A percentile compares a stretch with the other conserved stretches of the same genome.
Evolutionary conservation across 2,888 invertebrate species (phyloP).

Genomic region (Caenorhabditis japonica): DNA sequence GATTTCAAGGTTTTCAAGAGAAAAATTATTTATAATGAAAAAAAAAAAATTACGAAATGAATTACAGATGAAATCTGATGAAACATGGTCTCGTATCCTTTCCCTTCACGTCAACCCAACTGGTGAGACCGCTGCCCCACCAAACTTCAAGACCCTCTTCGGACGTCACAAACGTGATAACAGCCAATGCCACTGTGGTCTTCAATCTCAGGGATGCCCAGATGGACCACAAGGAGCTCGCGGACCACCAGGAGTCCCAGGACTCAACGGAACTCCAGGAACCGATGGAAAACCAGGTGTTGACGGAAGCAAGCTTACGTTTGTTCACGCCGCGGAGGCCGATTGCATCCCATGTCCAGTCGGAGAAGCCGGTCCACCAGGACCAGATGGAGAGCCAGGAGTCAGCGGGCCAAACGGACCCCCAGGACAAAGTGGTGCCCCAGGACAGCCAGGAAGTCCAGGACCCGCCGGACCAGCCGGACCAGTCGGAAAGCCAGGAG

Average conservation of each 20-base stretch:
- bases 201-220: constrained; percentile 53
- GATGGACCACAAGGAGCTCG: constrained; percentile 52
- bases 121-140: constrained; percentile 43
- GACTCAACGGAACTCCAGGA: constrained; percentile 40
- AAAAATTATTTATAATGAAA: background rate
- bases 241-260: constrained; percentile 48
- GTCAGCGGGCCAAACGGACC: constrained; percentile 54
- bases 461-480: constrained; percentile 67
- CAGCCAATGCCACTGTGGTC: constrained; percentile 54
- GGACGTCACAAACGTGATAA: constrained; percentile 57
- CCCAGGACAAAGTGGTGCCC: constrained; percentile 55
- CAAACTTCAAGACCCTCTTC: constrained; percentile 52
- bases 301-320: constrained; percentile 30
- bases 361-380: constrained; percentile 56
- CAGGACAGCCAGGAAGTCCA: constrained; percentile 55
- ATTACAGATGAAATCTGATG: constrained; percentile 51
- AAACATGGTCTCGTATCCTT: constrained; percentile 51
- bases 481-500: constrained; percentile 59
- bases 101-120: constrained; percentile 52
- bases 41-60: background rate
- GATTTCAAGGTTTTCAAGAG: constrained; percentile 34
- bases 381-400: constrained; percentile 54
- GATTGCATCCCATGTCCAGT: constrained; percentile 55
- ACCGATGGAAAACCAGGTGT: constrained; percentile 53
- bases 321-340: constrained; percentile 29